These are phyloP conservation scores for Alces alces DNA, from an alignment of 2,113 vertebrate species.

Conservation along the genomic window DNA sequence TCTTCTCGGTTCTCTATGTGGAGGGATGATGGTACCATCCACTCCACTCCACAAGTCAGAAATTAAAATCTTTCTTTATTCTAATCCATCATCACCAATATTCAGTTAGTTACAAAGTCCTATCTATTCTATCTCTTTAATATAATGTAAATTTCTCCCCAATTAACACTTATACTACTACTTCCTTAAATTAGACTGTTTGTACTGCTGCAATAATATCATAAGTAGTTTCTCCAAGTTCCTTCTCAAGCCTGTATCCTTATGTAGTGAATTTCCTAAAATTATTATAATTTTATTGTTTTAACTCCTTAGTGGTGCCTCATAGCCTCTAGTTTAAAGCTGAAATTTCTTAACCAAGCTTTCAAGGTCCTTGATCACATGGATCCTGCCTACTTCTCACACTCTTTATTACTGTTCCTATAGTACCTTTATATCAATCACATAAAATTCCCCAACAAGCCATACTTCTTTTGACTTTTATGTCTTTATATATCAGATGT, in stretches of 20 bases:
- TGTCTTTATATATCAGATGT: neutral
- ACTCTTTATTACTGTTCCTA: neutral
- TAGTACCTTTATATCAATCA: neutral
- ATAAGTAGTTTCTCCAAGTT: neutral
- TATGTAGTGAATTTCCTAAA: neutral
- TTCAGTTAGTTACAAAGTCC: neutral
- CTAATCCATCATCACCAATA: neutral
- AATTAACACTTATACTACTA: neutral
- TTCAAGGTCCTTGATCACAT: neutral
- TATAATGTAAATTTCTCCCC: neutral
- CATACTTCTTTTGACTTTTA: neutral
- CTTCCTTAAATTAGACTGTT: neutral
- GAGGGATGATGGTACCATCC: neutral
- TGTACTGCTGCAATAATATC: neutral
- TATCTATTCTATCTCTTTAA: neutral
- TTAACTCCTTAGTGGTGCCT: neutral
- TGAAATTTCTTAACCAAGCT: neutral
- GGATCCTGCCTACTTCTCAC: neutral
- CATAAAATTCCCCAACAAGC: neutral
- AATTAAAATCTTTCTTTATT: neutral
- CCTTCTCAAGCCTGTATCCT: neutral
- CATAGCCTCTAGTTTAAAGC: neutral
- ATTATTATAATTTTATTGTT: neutral
- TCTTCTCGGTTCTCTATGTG: neutral
- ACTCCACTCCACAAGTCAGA: neutral